phyloP scores from a whole-genome alignment of 2,888 invertebrate species.

The Ormyrus labotus region DNA sequence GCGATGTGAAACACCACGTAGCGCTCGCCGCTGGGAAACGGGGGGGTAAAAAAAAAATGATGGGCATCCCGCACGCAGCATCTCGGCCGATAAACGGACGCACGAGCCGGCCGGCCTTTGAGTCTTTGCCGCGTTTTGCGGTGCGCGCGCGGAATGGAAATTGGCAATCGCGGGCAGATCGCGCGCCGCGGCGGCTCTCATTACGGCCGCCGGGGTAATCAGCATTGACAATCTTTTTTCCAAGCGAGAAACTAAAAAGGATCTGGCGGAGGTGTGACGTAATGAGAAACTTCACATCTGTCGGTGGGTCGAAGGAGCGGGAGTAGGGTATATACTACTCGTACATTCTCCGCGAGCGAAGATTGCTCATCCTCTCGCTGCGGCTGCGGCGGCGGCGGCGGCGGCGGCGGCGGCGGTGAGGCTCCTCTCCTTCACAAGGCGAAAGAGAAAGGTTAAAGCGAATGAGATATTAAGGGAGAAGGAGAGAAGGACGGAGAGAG shows the following conservation, averaged over 20 bases:
- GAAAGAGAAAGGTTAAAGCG: constrained; percentile 55
- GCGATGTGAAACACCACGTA: too few relatives aligned
- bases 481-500: constrained; percentile 52
- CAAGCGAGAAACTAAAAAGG: constrained; percentile 33
- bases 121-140: too few relatives aligned
- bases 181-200: background rate
- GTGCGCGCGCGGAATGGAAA: background rate
- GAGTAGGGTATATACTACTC: too few relatives aligned
- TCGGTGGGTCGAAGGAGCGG: constrained; percentile 1
- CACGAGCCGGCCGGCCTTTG: too few relatives aligned
- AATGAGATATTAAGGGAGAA: constrained; percentile 53
- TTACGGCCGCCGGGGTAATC: background rate
- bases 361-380: constrained; percentile 51
- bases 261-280: constrained; percentile 31
- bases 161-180: too few relatives aligned
- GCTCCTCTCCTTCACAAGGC: constrained; percentile 15
- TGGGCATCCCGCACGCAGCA: background rate
- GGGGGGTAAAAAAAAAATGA: background rate
- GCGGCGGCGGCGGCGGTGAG: background rate
- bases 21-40: background rate
- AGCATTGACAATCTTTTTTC: constrained; percentile 13
- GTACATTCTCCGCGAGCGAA: constrained; percentile 47
- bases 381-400: background rate
- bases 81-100: too few relatives aligned
- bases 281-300: constrained; percentile 48